These are phyloP conservation scores for Metellina segmentata DNA, from an alignment of 2,888 invertebrate species.

Conservation along the genomic window DNA sequence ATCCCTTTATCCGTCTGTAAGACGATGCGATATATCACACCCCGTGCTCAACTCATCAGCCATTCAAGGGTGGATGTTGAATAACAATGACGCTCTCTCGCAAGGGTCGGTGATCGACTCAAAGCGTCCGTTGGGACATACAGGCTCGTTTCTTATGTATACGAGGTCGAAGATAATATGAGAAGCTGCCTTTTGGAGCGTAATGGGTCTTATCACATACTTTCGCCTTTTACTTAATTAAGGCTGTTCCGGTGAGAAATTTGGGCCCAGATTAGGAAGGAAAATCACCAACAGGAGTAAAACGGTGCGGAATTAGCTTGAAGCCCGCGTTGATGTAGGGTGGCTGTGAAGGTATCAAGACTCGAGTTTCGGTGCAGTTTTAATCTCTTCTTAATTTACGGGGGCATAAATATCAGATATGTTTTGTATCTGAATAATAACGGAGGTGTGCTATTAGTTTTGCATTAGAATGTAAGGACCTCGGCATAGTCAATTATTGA, in stretches of 20 bases:
- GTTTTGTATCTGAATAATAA: too few species aligned
- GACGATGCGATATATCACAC: slow-evolving; percentile 60
- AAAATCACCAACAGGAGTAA: not conserved
- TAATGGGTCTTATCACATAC: slow-evolving; percentile 50
- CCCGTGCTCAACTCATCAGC: slow-evolving; percentile 51
- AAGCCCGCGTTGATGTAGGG: too few species aligned
- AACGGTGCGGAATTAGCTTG: not conserved
- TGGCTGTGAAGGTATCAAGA: too few species aligned
- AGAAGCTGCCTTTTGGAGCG: slow-evolving; percentile 43
- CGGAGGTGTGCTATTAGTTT: too few species aligned
- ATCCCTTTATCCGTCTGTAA: slow-evolving; percentile 62
- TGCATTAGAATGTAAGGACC: too few species aligned
- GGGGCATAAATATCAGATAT: too few species aligned
- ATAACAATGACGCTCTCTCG: slow-evolving; percentile 58
- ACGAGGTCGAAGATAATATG: slow-evolving; percentile 63
- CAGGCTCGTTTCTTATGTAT: slow-evolving; percentile 66
- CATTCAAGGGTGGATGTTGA: slow-evolving; percentile 67
- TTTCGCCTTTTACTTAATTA: slow-evolving; percentile 66
- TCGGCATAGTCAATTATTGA: too few species aligned
- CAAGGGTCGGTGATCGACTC: slow-evolving; percentile 51
- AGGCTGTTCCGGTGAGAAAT: slow-evolving; percentile 3
- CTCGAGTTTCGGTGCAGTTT: too few species aligned
- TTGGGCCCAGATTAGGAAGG: not conserved
- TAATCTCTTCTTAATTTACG: too few species aligned
- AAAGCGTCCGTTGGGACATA: slow-evolving; percentile 58